These are phyloP conservation scores for Phaetusa simplex DNA, from an alignment of 2,113 vertebrate species.

Conservation along the genomic window DNA sequence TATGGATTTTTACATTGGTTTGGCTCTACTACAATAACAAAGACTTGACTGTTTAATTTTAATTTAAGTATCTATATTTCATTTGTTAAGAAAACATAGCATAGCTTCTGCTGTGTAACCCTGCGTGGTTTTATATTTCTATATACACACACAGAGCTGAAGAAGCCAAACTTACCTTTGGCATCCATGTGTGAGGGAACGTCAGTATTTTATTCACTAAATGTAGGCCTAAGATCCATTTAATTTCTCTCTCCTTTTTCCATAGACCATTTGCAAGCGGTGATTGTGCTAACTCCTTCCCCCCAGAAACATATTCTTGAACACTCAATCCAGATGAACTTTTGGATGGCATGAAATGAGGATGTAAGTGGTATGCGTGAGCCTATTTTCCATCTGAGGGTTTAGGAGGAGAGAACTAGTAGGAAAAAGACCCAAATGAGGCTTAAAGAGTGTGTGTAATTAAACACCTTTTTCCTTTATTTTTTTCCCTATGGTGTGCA, in stretches of 20 bases:
- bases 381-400: background rate
- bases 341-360: background rate
- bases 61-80: slow-evolving; percentile 49
- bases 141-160: background rate
- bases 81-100: slow-evolving; percentile 29
- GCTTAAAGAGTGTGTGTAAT: background rate
- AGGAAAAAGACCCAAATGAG: background rate
- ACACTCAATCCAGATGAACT: background rate
- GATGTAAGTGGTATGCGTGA: background rate
- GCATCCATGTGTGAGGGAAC: background rate
- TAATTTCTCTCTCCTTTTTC: background rate
- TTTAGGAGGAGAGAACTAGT: background rate
- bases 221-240: background rate
- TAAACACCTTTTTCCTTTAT: background rate
- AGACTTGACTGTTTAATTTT: slow-evolving; percentile 43
- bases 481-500: background rate
- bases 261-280: background rate
- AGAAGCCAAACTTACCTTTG: slow-evolving; percentile 13
- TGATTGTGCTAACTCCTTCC: background rate
- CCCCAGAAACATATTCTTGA: background rate
- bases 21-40: slow-evolving; percentile 45
- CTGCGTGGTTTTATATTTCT: slow-evolving; percentile 37
- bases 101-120: slow-evolving; percentile 14
- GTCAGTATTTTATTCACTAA: background rate
- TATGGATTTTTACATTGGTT: slow-evolving; percentile 44